Conservation (phyloP, 23 tunicate species). For the Corella eumyota region DNA sequence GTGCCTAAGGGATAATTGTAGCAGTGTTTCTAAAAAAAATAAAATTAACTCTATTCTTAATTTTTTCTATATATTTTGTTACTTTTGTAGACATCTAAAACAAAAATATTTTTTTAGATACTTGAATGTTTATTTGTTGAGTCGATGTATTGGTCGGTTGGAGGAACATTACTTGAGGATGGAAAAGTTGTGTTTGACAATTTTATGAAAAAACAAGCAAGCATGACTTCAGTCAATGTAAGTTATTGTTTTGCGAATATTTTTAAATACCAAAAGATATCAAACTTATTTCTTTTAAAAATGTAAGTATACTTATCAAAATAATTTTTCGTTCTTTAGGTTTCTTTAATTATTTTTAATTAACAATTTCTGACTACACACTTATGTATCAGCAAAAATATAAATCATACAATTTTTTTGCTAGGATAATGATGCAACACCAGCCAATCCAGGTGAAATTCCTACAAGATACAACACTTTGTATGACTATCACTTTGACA, state of each 20-base stretch:
- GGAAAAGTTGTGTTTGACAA: constrained; percentile 57
- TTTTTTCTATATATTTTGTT: no score
- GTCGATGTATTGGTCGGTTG: constrained; percentile 95
- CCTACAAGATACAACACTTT: constrained; percentile 60
- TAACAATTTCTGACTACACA: no score
- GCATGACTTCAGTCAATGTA: constrained; percentile 81
- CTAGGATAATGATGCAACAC: constrained; percentile 79
- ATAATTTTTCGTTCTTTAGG: neutral
- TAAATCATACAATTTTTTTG: no score
- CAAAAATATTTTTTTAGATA: constrained; percentile 43
- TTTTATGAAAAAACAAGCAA: constrained; percentile 56
- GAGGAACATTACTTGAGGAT: constrained; percentile 87
- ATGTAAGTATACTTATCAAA: neutral
- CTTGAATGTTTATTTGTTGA: constrained; percentile 88
- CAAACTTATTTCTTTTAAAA: neutral
- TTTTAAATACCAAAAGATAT: neutral
- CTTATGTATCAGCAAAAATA: no score
- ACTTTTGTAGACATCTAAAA: no score
- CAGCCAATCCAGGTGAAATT: constrained; percentile 74
- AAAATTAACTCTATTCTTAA: no score
- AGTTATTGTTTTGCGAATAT: constrained; percentile 4
- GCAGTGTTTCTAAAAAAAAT: no score
- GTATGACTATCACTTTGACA: constrained; percentile 95
- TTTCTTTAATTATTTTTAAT: no score
- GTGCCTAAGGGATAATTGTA: no score